Evolutionary conservation across 2,888 invertebrate species (phyloP).

Genomic region (Sarcophaga rosellei): DNA sequence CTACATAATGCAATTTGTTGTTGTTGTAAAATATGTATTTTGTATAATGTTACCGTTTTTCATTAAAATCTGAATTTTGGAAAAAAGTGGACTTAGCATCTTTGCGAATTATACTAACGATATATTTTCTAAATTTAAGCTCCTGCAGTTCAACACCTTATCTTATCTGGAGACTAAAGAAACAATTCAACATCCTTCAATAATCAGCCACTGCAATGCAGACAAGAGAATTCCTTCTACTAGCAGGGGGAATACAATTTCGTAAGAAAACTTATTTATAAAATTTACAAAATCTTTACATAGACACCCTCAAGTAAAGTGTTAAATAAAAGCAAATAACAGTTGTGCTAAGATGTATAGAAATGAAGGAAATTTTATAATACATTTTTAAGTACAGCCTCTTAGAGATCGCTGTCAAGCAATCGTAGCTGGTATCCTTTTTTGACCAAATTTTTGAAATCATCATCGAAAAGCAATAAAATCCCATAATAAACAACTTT

Average conservation of each 20-base stretch:
- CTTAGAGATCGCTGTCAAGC: no score
- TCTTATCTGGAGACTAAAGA: neutral
- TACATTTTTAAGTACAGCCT: neutral
- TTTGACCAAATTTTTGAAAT: no score
- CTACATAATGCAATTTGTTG: no score
- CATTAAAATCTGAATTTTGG: no score
- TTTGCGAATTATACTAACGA: no score
- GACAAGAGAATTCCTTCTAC: neutral
- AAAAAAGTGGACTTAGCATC: no score
- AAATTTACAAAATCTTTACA: constrained; percentile 12
- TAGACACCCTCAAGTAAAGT: constrained; percentile 8
- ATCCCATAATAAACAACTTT: neutral
- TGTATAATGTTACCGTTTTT: no score
- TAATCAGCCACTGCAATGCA: constrained; percentile 23
- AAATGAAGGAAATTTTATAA: no score
- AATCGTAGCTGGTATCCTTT: no score
- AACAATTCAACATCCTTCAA: constrained; percentile 10
- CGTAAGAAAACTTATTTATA: constrained; percentile 8
- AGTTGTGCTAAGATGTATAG: neutral
- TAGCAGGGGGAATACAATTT: neutral
- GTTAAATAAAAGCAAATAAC: neutral
- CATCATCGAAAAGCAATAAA: no score
- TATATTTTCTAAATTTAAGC: neutral
- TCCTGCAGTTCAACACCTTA: neutral
- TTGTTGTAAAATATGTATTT: no score